Conservation (phyloP, 2,888 invertebrate species). For the Camptogramma bilineatum region DNA sequence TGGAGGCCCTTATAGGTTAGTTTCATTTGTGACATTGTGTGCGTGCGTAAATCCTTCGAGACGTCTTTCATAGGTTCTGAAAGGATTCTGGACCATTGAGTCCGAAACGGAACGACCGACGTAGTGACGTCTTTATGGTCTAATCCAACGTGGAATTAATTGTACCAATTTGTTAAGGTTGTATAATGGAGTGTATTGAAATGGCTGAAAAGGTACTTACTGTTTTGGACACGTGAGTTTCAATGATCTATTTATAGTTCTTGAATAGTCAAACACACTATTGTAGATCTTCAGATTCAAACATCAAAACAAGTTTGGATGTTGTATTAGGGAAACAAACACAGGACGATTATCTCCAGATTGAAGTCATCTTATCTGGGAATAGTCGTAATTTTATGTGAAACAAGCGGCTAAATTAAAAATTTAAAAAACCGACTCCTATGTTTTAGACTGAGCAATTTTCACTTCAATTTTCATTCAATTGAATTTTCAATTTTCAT, state of each 20-base stretch:
- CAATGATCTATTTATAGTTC: constrained; percentile 1
- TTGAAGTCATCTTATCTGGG: no score
- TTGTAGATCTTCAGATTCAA: no score
- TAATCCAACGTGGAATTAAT: constrained; percentile 38
- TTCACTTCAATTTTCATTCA: no score
- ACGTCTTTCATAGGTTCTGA: constrained; percentile 25
- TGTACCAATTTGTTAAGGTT: constrained; percentile 24
- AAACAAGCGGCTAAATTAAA: no score
- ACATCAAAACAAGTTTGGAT: no score
- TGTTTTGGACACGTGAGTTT: constrained; percentile 8
- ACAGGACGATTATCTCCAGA: no score
- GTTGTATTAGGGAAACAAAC: no score
- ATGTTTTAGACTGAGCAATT: no score
- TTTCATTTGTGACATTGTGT: constrained; percentile 18
- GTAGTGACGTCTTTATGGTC: constrained; percentile 41
- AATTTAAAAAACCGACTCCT: no score
- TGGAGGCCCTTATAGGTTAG: background rate
- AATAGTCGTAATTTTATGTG: no score
- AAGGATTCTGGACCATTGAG: constrained; percentile 40
- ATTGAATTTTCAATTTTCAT: no score
- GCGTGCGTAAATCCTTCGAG: constrained; percentile 21
- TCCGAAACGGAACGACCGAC: constrained; percentile 34
- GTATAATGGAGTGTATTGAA: constrained; percentile 19
- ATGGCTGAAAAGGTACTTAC: constrained; percentile 1
- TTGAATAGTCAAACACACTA: background rate